phyloP scores from a whole-genome alignment of 1,140 invertebrate genomes.

The Nebria ingens region DNA sequence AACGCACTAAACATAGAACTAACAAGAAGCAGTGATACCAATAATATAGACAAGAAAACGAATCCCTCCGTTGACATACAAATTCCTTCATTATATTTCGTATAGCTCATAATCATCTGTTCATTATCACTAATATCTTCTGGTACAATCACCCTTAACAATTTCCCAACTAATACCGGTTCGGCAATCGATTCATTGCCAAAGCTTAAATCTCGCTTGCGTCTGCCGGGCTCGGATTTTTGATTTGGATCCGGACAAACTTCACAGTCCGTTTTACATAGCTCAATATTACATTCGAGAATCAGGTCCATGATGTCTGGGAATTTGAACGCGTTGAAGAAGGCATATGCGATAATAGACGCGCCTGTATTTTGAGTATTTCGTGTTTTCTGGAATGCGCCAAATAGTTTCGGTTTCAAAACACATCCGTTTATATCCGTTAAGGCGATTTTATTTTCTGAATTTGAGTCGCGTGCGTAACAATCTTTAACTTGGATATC shows the following conservation, averaged over 20 bases:
- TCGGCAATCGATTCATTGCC: constrained; percentile 42
- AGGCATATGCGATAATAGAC: constrained; percentile 68
- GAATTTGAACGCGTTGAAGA: constrained; percentile 80
- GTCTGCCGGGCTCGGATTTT: constrained; percentile 49
- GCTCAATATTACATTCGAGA: constrained; percentile 73
- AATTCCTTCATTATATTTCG: constrained; percentile 25
- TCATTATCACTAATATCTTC: constrained; percentile 42
- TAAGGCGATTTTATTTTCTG: constrained; percentile 52
- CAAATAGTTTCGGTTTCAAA: constrained; percentile 71
- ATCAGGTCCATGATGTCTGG: constrained; percentile 78
- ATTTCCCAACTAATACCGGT: constrained; percentile 47
- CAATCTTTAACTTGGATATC: constrained; percentile 71
- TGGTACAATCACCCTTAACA: constrained; percentile 52
- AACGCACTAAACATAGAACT: constrained; percentile 34
- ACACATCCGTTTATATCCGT: constrained; percentile 72
- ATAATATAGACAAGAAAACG: constrained; percentile 28
- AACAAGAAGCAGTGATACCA: constrained; percentile 33
- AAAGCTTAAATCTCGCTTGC: constrained; percentile 38
- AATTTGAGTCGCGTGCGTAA: constrained; percentile 55
- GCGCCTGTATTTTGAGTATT: constrained; percentile 59
- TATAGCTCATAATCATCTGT: constrained; percentile 22
- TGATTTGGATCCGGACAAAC: constrained; percentile 58
- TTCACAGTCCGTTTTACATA: constrained; percentile 72
- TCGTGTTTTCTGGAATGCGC: constrained; percentile 67
- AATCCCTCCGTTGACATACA: constrained; percentile 38